Evolutionary conservation across 2,888 invertebrate species (phyloP).

Genomic region (Drosophila mercatorum): DNA sequence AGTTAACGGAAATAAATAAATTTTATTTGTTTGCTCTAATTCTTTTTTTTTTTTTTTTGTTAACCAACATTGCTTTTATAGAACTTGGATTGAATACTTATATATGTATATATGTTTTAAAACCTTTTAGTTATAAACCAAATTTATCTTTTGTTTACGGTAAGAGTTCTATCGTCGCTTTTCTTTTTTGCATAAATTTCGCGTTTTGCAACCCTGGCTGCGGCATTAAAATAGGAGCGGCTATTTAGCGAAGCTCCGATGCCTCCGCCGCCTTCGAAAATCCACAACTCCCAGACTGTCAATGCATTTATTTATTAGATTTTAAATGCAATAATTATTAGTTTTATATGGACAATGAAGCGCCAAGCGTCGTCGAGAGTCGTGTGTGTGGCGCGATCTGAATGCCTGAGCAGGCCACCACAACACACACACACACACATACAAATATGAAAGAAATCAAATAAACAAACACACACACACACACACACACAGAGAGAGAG

Average conservation of each 20-base stretch:
- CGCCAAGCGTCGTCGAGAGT: constrained; percentile 60
- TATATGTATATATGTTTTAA: no score
- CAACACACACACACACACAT: neutral
- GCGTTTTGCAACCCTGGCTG: constrained; percentile 38
- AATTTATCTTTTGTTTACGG: no score
- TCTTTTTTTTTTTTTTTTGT: neutral
- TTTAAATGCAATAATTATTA: constrained; percentile 81
- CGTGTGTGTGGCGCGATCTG: constrained; percentile 51
- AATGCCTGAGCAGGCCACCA: constrained; percentile 58
- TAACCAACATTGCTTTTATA: neutral
- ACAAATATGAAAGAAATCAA: constrained; percentile 1
- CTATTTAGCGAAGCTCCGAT: constrained; percentile 30
- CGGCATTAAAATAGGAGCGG: constrained; percentile 74
- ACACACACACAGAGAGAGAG: constrained; percentile 5
- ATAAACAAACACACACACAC: constrained; percentile 24
- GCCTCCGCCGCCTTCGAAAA: neutral
- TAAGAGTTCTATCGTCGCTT: no score
- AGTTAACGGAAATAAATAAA: neutral
- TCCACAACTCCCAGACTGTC: constrained; percentile 53
- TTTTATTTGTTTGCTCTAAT: neutral
- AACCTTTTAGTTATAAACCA: no score
- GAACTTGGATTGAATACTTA: neutral
- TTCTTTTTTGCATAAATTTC: neutral
- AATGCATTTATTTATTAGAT: constrained; percentile 78
- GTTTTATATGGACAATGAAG: constrained; percentile 78